phyloP scores from a whole-genome alignment of 2,113 vertebrate genomes.

The Tringa solitaria region DNA sequence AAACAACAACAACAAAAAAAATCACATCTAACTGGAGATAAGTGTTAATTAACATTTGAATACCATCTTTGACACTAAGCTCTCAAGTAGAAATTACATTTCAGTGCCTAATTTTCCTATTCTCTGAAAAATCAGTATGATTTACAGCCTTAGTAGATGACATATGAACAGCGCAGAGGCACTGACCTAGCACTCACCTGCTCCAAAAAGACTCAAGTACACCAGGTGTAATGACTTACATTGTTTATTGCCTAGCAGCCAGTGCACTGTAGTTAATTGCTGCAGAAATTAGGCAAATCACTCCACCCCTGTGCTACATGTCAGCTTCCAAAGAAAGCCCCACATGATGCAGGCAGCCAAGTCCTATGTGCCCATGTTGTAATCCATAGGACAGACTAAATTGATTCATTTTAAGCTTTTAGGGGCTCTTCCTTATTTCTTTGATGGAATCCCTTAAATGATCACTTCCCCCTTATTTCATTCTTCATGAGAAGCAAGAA shows the following conservation, averaged over 20 bases:
- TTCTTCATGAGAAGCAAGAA: not conserved
- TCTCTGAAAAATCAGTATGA: not conserved
- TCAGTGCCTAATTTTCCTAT: not conserved
- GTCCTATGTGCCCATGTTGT: not conserved
- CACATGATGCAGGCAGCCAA: not conserved
- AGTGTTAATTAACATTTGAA: not conserved
- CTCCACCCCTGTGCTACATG: not conserved
- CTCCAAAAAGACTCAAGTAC: not conserved
- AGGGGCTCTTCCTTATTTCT: not conserved
- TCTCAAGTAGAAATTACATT: not conserved
- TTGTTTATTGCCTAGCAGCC: not conserved
- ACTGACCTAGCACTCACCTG: not conserved
- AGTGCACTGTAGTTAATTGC: not conserved
- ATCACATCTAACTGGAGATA: not conserved
- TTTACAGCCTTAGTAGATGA: not conserved
- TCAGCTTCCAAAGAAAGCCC: not conserved
- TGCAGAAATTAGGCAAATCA: not conserved
- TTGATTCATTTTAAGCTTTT: not conserved
- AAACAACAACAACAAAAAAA: not conserved
- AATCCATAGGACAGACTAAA: not conserved
- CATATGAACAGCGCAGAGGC: not conserved
- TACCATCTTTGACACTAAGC: not conserved
- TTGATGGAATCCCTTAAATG: not conserved
- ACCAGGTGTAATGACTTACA: not conserved
- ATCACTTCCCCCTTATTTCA: not conserved